These are phyloP conservation scores for Thryonomys swinderianus DNA, from an alignment of 2,113 vertebrate genomes.

Conservation along the genomic window DNA sequence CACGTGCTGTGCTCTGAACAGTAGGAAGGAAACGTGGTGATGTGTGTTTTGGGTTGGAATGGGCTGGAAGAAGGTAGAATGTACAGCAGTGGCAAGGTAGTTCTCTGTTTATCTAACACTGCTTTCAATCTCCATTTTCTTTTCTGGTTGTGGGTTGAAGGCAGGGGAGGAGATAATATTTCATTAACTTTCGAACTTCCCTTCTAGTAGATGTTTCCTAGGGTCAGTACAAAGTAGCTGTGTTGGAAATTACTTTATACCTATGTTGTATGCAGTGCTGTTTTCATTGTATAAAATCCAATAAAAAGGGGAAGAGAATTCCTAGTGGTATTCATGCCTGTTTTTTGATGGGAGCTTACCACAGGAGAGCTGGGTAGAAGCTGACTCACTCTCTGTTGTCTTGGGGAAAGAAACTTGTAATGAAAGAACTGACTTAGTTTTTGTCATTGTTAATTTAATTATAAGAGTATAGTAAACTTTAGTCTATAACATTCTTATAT, in stretches of 20 bases:
- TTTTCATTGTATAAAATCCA: slow-evolving; percentile 56
- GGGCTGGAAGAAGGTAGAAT: slow-evolving; percentile 40
- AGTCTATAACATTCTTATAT: slow-evolving; percentile 57
- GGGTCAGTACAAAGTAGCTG: slow-evolving; percentile 52
- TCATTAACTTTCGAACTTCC: slow-evolving; percentile 39
- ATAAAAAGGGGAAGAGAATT: slow-evolving; percentile 46
- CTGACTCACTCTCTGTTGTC: slow-evolving; percentile 17
- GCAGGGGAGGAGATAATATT: slow-evolving; percentile 41
- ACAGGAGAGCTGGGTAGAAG: slow-evolving; percentile 40
- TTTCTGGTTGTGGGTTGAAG: slow-evolving; percentile 33
- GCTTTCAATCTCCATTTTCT: slow-evolving; percentile 47
- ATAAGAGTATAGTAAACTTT: slow-evolving; percentile 57
- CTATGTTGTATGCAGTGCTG: slow-evolving; percentile 57
- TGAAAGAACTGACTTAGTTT: slow-evolving; percentile 46
- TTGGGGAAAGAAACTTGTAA: slow-evolving; percentile 51
- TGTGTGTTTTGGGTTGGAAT: slow-evolving; percentile 19
- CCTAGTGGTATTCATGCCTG: slow-evolving; percentile 4
- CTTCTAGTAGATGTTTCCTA: slow-evolving; percentile 39
- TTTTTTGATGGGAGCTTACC: slow-evolving; percentile 8
- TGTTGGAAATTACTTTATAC: slow-evolving; percentile 61
- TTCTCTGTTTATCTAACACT: slow-evolving; percentile 53
- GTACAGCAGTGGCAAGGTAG: slow-evolving; percentile 7
- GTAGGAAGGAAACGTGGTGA: slow-evolving; percentile 6
- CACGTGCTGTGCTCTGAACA: slow-evolving; percentile 43
- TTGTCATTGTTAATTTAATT: slow-evolving; percentile 65